phyloP scores from a whole-genome alignment of 64 coral and sea anemone genomes.

The Actinia tenebrosa region DNA sequence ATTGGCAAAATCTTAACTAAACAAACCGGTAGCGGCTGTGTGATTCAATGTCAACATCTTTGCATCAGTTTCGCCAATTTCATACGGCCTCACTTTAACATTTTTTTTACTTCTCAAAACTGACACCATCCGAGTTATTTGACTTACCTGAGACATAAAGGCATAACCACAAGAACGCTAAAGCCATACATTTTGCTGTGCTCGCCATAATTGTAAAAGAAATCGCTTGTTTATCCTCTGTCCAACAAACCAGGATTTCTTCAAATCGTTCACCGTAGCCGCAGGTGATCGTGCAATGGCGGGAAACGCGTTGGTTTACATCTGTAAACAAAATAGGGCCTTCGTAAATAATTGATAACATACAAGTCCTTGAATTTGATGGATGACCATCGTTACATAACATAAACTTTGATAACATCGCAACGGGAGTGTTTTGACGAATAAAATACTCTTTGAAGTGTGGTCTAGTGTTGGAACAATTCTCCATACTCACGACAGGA shows the following conservation, averaged over 20 bases:
- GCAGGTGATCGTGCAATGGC: constrained; percentile 6
- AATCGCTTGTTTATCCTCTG: background rate
- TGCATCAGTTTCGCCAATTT: background rate
- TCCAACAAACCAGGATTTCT: background rate
- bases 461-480: background rate
- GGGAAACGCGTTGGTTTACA: background rate
- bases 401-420: constrained; percentile 3
- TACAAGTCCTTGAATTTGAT: background rate
- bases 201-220: background rate
- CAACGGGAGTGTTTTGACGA: background rate
- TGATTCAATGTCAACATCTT: background rate
- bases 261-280: constrained; percentile 2
- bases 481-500: background rate
- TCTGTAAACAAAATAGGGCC: background rate
- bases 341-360: constrained; percentile 11
- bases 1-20: background rate
- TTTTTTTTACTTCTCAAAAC: too few relatives aligned
- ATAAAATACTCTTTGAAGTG: background rate
- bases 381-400: background rate
- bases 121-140: background rate
- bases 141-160: background rate
- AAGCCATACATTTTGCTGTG: background rate
- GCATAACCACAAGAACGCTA: background rate
- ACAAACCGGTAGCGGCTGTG: background rate
- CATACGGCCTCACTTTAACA: background rate